Evolutionary conservation across 2,888 invertebrate species (phyloP).

Genomic region (Sarcophaga caerulescens): DNA sequence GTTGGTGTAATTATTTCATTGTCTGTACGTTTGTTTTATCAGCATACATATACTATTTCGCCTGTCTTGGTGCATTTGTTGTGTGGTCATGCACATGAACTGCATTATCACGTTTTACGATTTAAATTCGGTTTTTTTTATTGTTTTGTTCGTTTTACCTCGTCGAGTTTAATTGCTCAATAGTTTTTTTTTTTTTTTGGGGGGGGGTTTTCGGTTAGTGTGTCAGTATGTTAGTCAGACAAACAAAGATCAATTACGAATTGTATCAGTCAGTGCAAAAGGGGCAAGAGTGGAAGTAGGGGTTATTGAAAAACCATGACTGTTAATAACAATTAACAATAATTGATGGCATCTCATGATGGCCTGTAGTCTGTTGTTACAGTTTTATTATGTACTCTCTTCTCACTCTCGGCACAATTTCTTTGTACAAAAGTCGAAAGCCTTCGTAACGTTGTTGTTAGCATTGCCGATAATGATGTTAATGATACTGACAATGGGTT

Average conservation of each 20-base stretch:
- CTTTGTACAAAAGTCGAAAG: not conserved
- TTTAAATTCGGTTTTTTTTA: not conserved
- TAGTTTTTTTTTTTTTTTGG: not conserved
- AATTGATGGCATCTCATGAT: no score
- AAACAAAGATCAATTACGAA: not conserved
- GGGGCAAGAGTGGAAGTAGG: no score
- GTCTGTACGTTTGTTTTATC: not conserved
- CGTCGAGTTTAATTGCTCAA: not conserved
- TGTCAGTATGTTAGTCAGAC: not conserved
- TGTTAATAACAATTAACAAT: no score
- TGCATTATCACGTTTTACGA: constrained; percentile 28
- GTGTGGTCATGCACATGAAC: not conserved
- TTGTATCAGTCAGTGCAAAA: no score
- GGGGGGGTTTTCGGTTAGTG: not conserved
- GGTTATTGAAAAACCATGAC: no score
- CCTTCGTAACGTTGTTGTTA: not conserved
- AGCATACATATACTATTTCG: not conserved
- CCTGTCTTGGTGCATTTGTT: no score
- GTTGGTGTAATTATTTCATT: not conserved
- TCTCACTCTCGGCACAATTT: not conserved
- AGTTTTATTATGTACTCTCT: no score
- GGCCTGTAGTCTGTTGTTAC: no score
- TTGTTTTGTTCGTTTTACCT: no score
- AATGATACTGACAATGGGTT: constrained; percentile 39
- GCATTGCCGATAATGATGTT: constrained; percentile 2